Percentiles rank a stretch among this genome's conserved stretches.
These are phyloP conservation scores for Atrina japonica DNA, from an alignment of 2,888 invertebrate genomes.

Conservation along the genomic window DNA sequence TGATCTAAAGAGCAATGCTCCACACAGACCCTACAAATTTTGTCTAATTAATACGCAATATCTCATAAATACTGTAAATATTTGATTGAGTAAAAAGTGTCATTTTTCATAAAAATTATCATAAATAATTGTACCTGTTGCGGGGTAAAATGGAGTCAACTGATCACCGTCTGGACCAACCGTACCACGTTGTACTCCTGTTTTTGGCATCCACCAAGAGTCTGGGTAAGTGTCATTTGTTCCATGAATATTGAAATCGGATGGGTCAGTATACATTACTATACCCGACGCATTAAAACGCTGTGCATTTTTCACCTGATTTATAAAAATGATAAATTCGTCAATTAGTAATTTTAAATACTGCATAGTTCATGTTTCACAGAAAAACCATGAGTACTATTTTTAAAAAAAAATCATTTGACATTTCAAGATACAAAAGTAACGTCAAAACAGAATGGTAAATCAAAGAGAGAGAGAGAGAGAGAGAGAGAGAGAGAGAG, in stretches of 20 bases:
- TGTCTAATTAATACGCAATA: no score
- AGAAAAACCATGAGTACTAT: no score
- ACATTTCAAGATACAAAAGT: no score
- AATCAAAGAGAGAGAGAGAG: constrained; percentile 4
- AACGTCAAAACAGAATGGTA: no score
- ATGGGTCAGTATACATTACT: constrained; percentile 67
- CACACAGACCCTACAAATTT: no score
- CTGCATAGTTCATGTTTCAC: no score
- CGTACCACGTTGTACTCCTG: constrained; percentile 81
- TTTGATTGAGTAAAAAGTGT: no score
- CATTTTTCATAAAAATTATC: no score
- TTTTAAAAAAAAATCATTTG: no score
- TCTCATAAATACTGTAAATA: no score
- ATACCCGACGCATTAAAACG: constrained; percentile 77
- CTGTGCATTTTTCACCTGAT: constrained; percentile 72
- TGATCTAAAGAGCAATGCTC: no score
- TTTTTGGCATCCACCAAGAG: constrained; percentile 81
- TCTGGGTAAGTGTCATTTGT: constrained; percentile 75
- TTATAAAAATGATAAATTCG: constrained; percentile 10
- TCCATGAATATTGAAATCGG: constrained; percentile 16
- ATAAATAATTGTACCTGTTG: no score
- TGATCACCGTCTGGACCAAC: constrained; percentile 80
- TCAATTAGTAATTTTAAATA: neutral
- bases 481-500: constrained; percentile 4
- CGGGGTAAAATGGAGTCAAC: constrained; percentile 81